Base-by-base conservation (phyloP, 92 coral and sea anemone genomes). In the Blastomussa wellsi region DNA sequence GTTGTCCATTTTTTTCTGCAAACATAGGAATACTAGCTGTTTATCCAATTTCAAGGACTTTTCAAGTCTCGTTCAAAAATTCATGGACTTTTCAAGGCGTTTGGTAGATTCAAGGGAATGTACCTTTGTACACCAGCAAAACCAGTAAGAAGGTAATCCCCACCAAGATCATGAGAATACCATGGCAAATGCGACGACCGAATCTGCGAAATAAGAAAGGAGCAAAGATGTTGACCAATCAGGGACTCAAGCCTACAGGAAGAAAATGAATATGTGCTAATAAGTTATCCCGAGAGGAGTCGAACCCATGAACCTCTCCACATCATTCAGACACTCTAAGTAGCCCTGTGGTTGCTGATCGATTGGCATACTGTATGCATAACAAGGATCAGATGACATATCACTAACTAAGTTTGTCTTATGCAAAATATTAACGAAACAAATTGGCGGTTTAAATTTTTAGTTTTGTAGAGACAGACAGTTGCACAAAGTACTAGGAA, bases 131-230 rank as follows among this genome's bases (percentile, higher is more conserved):
- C 41, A 82, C 74, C 6, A 80, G 55, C 52, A 88, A 47, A 0
- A 82, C 75, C 55, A 88, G 70, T n/a, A 88, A 33, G 29, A 88
- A 73, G 12, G 84, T 76, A 22, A 77, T 13, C 5, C 88, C 91
- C 7, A 69, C 88, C 19, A 69, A 32, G 22, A 76, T 47, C 60
- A 83, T 77, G 47, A 71, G 32, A 32, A 59, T 48, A 1, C 73
- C 84, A 37, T 88, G 68, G 16, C 82, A 78, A 36, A 78, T 78
- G 24, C 90, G 90, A 55, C 90, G 87, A 75, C 90, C 90, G 49
- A 88, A 88, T 72, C 90, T 88, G 29, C 26, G 28, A 74, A 47
- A 74, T 0, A 51, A 19, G 7, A 65, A 57, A 62, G 13, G 49
- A 44, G 8, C 49, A 44, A 22, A 64, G 52, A 35, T 37, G 16